phyloP scores from a whole-genome alignment of 2,113 vertebrate genomes.

The Misgurnus anguillicaudatus region DNA sequence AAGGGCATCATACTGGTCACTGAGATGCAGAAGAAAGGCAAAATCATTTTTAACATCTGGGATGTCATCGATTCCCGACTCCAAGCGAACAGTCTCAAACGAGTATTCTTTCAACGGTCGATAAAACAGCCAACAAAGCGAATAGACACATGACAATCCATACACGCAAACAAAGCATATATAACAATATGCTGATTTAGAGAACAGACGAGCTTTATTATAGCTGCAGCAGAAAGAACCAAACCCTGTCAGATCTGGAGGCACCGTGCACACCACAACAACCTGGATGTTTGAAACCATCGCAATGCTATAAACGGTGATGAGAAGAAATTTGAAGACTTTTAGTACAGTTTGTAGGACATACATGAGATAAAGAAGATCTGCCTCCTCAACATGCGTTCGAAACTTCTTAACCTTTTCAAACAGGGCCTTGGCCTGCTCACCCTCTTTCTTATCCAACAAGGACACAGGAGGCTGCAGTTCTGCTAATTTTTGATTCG shows the following conservation, averaged over 20 bases:
- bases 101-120: conserved; percentile 85
- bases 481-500: conserved; percentile 75
- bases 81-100: conserved; percentile 81
- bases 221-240: conserved; percentile 87
- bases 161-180: conserved; percentile 84
- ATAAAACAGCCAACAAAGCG: conserved; percentile 88
- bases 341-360: conserved; percentile 84
- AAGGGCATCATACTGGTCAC: conserved; percentile 87
- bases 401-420: conserved; percentile 90
- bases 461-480: conserved; percentile 69
- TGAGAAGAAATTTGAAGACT: conserved; percentile 81
- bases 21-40: conserved; percentile 88
- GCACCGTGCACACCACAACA: conserved; percentile 80
- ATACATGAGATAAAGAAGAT: conserved; percentile 86
- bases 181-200: conserved; percentile 85
- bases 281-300: conserved; percentile 81
- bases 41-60: conserved; percentile 91
- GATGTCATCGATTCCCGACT: conserved; percentile 87
- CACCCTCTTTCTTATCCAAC: conserved; percentile 87
- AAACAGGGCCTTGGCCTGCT: conserved; percentile 90
- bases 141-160: conserved; percentile 84
- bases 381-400: conserved; percentile 84
- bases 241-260: conserved; percentile 84
- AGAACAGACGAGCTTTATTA: conserved; percentile 87
- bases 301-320: conserved; percentile 78